A percentile compares a stretch with the other conserved stretches of the same genome.
Conservation (phyloP, 2,113 vertebrate genomes). For the Tinamus guttatus region DNA sequence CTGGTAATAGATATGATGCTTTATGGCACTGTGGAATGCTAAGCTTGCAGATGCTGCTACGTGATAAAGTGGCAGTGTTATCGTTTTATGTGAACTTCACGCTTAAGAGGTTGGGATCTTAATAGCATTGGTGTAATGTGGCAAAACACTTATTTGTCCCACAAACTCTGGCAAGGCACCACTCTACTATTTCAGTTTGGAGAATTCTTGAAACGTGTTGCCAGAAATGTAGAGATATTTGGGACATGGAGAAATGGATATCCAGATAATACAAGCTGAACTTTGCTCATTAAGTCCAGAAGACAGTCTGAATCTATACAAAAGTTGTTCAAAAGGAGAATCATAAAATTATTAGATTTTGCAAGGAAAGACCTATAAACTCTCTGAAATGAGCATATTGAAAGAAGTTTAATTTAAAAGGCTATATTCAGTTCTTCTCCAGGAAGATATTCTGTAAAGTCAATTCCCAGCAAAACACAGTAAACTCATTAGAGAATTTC, state of each 20-base stretch:
- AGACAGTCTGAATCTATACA: background rate
- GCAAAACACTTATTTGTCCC: background rate
- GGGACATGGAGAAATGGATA: background rate
- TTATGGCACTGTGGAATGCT: background rate
- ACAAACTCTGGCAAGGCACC: background rate
- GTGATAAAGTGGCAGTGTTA: background rate
- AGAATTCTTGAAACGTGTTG: background rate
- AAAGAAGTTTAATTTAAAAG: background rate
- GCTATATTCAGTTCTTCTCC: fast-evolving
- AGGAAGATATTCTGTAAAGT: background rate
- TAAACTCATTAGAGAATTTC: background rate
- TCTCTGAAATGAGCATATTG: background rate
- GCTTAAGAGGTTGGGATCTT: background rate
- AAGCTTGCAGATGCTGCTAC: background rate
- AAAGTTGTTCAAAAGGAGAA: background rate
- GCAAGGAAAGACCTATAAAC: background rate
- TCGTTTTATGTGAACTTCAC: background rate
- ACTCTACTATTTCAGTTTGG: background rate
- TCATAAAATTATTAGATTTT: background rate
- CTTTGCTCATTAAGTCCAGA: background rate
- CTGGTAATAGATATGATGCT: background rate
- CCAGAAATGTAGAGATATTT: background rate
- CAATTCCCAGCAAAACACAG: background rate
- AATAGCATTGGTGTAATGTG: background rate
- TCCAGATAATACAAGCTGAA: background rate